Conservation (phyloP, 2,797 vertebrate genomes). For the Rhinichthys osculus region DNA sequence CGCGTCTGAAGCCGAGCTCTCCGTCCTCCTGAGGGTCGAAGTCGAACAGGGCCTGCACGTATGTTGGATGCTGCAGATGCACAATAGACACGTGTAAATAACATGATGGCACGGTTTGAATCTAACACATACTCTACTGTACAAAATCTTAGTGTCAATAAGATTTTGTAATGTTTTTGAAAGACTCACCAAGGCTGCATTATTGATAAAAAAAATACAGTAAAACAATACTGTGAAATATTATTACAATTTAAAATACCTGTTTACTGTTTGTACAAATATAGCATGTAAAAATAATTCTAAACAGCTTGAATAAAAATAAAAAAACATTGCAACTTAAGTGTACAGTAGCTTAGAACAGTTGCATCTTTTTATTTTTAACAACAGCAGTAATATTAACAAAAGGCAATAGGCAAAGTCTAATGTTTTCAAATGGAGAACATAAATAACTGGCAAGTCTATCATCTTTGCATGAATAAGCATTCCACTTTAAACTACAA, state of each 20-base stretch:
- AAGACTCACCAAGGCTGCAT: not conserved
- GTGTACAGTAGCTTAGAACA: no score
- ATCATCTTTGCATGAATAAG: no score
- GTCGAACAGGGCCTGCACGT: conserved; percentile 98
- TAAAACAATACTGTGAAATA: not conserved
- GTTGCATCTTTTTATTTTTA: no score
- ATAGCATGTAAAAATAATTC: no score
- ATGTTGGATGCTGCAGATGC: conserved; percentile 88
- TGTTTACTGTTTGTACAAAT: not conserved
- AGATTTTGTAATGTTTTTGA: not conserved
- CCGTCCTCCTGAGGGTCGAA: conserved; percentile 99
- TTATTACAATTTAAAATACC: not conserved
- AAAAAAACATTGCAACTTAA: no score
- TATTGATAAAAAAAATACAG: not conserved
- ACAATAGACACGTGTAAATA: not conserved
- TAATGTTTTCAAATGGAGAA: no score
- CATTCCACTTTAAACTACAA: no score
- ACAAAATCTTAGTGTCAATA: not conserved
- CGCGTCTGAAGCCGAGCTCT: conserved; percentile 94
- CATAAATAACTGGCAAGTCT: no score
- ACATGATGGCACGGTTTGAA: not conserved
- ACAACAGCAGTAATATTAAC: no score
- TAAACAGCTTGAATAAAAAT: no score
- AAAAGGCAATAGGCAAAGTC: no score
- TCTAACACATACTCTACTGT: not conserved